Percentiles rank a stretch among this genome's conserved stretches.
Conservation (phyloP, 2,113 vertebrate species). For the Xiphias gladius region DNA sequence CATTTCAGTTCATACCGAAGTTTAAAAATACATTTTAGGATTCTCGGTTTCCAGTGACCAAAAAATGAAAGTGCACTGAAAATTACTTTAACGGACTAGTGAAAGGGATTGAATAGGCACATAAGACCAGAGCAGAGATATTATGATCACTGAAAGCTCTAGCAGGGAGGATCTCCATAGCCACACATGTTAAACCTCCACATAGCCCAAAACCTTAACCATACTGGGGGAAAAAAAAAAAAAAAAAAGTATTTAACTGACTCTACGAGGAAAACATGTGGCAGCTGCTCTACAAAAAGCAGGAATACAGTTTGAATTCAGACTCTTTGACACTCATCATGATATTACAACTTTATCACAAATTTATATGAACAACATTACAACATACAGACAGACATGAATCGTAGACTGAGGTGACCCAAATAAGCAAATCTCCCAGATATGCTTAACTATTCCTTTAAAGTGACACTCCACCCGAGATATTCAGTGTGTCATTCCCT, state of each 20-base stretch:
- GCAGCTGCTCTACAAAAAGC: conserved; percentile 42
- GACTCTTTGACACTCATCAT: conserved; percentile 17
- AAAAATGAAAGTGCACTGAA: conserved; percentile 78
- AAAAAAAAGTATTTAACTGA: conserved; percentile 3
- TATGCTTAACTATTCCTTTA: neutral
- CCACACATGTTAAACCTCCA: conserved; percentile 41
- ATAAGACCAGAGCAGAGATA: conserved; percentile 27
- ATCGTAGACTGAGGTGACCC: too few species aligned
- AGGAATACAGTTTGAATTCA: conserved; percentile 11
- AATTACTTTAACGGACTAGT: conserved; percentile 28
- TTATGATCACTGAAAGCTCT: conserved; percentile 23
- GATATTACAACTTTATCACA: neutral
- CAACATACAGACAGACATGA: neutral
- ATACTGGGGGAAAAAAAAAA: conserved; percentile 25
- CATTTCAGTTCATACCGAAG: conserved; percentile 61
- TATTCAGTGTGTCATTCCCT: neutral
- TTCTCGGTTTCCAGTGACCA: conserved; percentile 81
- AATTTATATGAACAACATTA: neutral
- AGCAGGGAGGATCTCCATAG: conserved; percentile 37
- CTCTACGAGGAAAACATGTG: conserved; percentile 47
- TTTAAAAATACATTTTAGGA: conserved; percentile 78
- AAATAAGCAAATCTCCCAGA: neutral
- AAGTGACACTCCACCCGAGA: neutral
- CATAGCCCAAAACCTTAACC: conserved; percentile 47
- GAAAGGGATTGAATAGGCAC: conserved; percentile 25